These are phyloP conservation scores for Chiloscyllium plagiosum DNA, from an alignment of 2,113 vertebrate species.

Conservation along the genomic window DNA sequence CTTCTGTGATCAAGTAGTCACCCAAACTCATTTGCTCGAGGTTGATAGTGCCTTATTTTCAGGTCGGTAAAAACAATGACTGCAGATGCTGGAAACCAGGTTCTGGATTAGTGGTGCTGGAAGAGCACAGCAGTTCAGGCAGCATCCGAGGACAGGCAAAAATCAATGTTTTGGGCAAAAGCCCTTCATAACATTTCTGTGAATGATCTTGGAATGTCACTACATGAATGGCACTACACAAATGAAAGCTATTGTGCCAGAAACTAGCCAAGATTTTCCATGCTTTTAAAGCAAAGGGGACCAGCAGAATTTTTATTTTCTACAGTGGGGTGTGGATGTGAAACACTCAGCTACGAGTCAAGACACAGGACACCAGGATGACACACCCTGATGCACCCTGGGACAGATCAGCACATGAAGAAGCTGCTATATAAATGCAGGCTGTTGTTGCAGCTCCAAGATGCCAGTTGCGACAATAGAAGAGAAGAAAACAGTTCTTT, in stretches of 20 bases:
- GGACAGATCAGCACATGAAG: neutral
- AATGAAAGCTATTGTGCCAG: neutral
- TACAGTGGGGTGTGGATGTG: neutral
- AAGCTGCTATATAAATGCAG: neutral
- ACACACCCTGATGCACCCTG: neutral
- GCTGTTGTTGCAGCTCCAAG: neutral
- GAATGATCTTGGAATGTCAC: neutral
- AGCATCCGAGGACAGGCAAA: too few relatives aligned
- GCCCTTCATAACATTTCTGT: neutral
- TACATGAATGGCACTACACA: neutral
- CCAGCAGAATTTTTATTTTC: neutral
- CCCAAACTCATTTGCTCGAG: too few relatives aligned
- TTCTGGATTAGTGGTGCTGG: too few relatives aligned
- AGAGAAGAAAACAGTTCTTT: too few relatives aligned
- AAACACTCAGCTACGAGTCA: neutral
- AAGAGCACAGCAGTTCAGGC: too few relatives aligned
- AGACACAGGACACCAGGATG: neutral
- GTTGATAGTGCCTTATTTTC: too few relatives aligned
- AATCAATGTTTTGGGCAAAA: too few relatives aligned
- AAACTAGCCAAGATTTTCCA: neutral
- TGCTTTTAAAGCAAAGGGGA: neutral
- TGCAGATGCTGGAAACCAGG: too few relatives aligned
- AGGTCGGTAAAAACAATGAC: too few relatives aligned
- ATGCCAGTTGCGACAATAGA: neutral
- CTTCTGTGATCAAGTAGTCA: too few relatives aligned